Evolutionary conservation across 1,140 invertebrate genomes (phyloP).

Genomic region (Lanistes nyassanus): DNA sequence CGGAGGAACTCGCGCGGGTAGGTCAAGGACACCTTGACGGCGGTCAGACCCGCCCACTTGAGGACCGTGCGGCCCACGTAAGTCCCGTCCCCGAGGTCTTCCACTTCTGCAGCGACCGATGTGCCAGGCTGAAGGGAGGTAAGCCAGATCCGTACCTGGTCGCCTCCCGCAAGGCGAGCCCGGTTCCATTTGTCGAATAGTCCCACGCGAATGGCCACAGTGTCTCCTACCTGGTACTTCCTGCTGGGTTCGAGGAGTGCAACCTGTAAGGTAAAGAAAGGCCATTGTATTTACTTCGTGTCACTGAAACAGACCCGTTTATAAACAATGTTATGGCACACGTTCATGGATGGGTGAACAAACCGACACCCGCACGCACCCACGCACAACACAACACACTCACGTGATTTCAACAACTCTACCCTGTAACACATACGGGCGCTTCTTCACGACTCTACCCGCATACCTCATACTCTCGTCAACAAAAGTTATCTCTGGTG

Average conservation of each 20-base stretch:
- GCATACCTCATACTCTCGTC: too few relatives aligned
- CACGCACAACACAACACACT: too few relatives aligned
- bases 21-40: slow-evolving; percentile 9
- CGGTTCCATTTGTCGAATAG: slow-evolving; percentile 6
- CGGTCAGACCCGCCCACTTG: slow-evolving; percentile 2
- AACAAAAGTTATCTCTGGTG: too few relatives aligned
- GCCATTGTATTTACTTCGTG: too few relatives aligned
- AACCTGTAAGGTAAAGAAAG: neutral
- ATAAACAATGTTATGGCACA: too few relatives aligned
- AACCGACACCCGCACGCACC: too few relatives aligned
- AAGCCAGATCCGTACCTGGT: slow-evolving; percentile 21
- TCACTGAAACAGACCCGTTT: too few relatives aligned
- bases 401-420: too few relatives aligned
- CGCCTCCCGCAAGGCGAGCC: neutral
- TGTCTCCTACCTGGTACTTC: neutral
- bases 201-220: neutral
- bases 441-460: too few relatives aligned
- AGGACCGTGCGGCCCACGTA: slow-evolving; percentile 15
- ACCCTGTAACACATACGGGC: too few relatives aligned
- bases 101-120: slow-evolving; percentile 2
- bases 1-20: slow-evolving; percentile 18
- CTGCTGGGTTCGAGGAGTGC: neutral
- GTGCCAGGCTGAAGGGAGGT: neutral
- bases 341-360: too few relatives aligned
- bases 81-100: slow-evolving; percentile 20